phyloP scores from a whole-genome alignment of 2,113 vertebrate genomes.

The Ariopsis seemanni region DNA sequence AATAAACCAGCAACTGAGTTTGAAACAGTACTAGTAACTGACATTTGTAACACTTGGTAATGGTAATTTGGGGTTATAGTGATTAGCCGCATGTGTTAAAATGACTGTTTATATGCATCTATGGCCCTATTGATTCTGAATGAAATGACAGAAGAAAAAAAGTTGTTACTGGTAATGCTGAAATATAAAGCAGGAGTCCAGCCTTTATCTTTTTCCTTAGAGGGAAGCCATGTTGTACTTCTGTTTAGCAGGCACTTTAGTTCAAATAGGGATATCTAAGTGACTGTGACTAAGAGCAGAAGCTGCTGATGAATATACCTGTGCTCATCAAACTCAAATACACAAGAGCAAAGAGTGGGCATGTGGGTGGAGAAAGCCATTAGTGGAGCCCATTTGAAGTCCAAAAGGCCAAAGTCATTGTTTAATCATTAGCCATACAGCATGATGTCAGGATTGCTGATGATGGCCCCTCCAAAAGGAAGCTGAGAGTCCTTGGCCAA shows the following conservation, averaged over 20 bases:
- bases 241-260: constrained; percentile 15
- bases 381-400: not conserved
- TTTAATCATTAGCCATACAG: constrained; percentile 38
- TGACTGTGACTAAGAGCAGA: constrained; percentile 18
- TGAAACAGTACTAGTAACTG: not conserved
- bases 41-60: too few species aligned
- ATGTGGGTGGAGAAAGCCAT: not conserved
- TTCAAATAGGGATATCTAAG: constrained; percentile 27
- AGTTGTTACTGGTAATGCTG: not conserved
- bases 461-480: constrained; percentile 10
- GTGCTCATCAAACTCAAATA: constrained; percentile 32
- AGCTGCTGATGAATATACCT: constrained; percentile 17
- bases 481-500: constrained; percentile 35
- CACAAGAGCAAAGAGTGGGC: not conserved
- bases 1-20: not conserved
- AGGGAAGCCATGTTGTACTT: not conserved
- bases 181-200: not conserved
- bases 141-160: not conserved
- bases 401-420: constrained; percentile 35
- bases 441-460: constrained; percentile 30
- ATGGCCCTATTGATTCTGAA: not conserved
- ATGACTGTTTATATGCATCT: not conserved
- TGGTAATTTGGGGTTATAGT: not conserved
- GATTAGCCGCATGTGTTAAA: constrained; percentile 8
- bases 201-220: not conserved